Evolutionary conservation across 2,797 vertebrate species (phyloP), one percentile per base, ranked within the genome.

Genomic region (Amblyopsis hoosieri): DNA sequence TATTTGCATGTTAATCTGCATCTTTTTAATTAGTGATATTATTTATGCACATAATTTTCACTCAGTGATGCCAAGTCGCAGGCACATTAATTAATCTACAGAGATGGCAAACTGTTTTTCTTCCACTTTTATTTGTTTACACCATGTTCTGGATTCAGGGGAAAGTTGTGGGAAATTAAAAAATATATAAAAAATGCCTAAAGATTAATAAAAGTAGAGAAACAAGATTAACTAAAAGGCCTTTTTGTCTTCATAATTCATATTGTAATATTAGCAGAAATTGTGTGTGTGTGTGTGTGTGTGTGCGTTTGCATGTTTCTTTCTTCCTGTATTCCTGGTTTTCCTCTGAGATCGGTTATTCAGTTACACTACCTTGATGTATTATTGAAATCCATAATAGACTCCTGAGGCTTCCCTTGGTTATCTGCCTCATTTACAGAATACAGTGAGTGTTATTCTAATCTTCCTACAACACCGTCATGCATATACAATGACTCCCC

Each of bases 1-100:
- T 99, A 99, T 99, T 98, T 98, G 97, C 97, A 99, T 99, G 97
- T 98, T 99, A 99, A 99, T 99, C 97, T 99, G 97, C 97, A 99
- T 99, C 97, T 99, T 99, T 99, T 99, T 99, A 99, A 99, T 99
- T 99, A 99, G 97, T 96, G 96, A 98, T 98, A 98, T 99, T 99
- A 99, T 99, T 99, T 99, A 99, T 99, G 97, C 97, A 98, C 97
- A 99, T 99, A 98, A 98, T 98, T 98, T 98, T 94, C 90, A 88
- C 94, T 93, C 93, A 92, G 93, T 94, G 94, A 95, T 97, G 96
- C 96, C 97, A 98, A 96, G 95, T 96, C 94, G 94, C 95, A 96
- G 95, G 92, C 93, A 90, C 96, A 97, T 98, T 99, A 99, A 99
- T 99, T 99, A 99, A 99, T 98, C 97, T 98, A 96, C 96, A 93